Percentiles rank a stretch among this genome's conserved stretches.
These are phyloP conservation scores for Kryptolebias marmoratus DNA, from an alignment of 2,113 vertebrate species.

Conservation along the genomic window DNA sequence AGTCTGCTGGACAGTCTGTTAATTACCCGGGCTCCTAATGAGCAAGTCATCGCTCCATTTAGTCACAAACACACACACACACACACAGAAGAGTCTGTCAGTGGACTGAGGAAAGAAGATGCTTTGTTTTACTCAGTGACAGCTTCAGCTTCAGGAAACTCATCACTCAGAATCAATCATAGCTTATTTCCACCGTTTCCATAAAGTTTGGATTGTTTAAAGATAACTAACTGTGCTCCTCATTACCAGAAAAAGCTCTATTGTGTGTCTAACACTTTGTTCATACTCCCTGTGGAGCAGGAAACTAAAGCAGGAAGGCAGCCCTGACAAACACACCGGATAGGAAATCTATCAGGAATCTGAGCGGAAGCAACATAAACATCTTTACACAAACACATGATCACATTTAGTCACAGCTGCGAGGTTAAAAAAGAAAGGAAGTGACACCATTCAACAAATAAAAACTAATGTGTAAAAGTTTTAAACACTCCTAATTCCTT, in stretches of 20 bases:
- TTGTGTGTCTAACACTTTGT: slow-evolving; percentile 21
- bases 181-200: neutral
- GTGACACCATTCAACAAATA: slow-evolving; percentile 27
- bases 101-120: slow-evolving; percentile 23
- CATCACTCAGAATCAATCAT: neutral
- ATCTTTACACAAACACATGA: slow-evolving; percentile 38
- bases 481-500: neutral
- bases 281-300: slow-evolving; percentile 35
- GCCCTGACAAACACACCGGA: slow-evolving; percentile 33
- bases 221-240: slow-evolving; percentile 14
- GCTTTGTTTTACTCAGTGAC: slow-evolving; percentile 30
- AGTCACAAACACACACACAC: slow-evolving; percentile 19
- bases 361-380: slow-evolving; percentile 45
- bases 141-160: slow-evolving; percentile 22
- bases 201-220: slow-evolving; percentile 3
- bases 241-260: slow-evolving; percentile 28
- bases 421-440: slow-evolving; percentile 37
- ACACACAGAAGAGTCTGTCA: slow-evolving; percentile 16
- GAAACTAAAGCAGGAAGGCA: slow-evolving; percentile 62
- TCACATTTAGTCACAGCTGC: slow-evolving; percentile 37
- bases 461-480: neutral
- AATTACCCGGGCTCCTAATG: slow-evolving; percentile 53
- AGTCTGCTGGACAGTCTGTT: slow-evolving; percentile 41
- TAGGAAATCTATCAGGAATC: slow-evolving; percentile 48
- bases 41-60: slow-evolving; percentile 48